Percentiles rank a stretch among this genome's conserved stretches.
phyloP scores from a whole-genome alignment of 2,113 vertebrate species.

The Aegithalos caudatus region DNA sequence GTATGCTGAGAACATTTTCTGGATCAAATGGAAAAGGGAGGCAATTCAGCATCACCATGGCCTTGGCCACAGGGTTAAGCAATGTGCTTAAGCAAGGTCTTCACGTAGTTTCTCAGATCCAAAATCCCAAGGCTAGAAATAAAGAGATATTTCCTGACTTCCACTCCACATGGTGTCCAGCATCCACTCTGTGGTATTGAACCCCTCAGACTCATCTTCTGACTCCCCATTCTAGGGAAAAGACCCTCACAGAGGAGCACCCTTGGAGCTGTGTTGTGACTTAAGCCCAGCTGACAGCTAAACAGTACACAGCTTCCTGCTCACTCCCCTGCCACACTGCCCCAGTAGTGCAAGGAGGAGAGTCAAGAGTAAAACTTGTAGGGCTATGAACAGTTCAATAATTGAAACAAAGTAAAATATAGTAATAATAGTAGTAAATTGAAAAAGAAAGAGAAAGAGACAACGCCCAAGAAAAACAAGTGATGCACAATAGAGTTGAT shows the following conservation, averaged over 20 bases:
- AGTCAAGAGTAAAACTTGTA: neutral
- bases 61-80: neutral
- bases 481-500: neutral
- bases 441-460: too few species aligned
- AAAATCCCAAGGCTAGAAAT: neutral
- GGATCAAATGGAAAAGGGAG: neutral
- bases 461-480: neutral
- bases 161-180: neutral
- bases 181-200: neutral
- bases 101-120: neutral
- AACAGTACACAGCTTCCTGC: fast-evolving
- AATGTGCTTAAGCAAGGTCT: fast-evolving
- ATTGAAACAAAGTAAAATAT: neutral
- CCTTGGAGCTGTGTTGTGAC: neutral
- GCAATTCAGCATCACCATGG: neutral
- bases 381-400: neutral
- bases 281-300: neutral
- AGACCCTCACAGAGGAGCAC: neutral
- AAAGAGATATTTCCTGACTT: neutral
- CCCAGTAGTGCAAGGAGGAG: neutral
- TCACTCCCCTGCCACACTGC: too few species aligned
- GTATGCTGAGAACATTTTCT: neutral
- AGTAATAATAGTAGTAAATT: too few species aligned
- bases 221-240: neutral
- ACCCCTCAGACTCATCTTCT: neutral